phyloP scores from a whole-genome alignment of 2,888 invertebrate species.

The Caenorhabditis japonica region DNA sequence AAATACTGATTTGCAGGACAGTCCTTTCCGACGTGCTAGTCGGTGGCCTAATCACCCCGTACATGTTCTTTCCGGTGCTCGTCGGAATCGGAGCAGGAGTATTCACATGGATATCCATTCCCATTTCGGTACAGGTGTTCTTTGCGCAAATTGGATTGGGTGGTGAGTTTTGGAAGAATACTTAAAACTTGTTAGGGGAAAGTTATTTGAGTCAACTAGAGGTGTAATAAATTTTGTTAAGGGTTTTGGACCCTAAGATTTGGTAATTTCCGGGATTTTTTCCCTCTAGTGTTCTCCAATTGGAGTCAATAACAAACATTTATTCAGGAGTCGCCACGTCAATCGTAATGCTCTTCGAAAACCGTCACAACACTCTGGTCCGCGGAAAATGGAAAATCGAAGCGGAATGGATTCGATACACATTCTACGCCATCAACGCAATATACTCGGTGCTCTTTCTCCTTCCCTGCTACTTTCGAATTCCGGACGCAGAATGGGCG shows the following conservation, averaged over 20 bases:
- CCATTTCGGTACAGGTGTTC: conserved; percentile 44
- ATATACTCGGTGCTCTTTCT: conserved; percentile 37
- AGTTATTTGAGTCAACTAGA: too few relatives aligned
- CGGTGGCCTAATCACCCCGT: conserved; percentile 37
- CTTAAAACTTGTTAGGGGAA: conserved; percentile 22
- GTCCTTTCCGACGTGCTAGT: conserved; percentile 35
- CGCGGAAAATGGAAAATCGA: conserved; percentile 47
- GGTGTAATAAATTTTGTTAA: too few relatives aligned
- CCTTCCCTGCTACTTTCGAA: conserved; percentile 36
- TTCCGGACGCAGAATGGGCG: conserved; percentile 39
- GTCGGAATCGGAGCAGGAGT: conserved; percentile 42
- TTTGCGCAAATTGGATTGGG: conserved; percentile 43
- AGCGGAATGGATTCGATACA: conserved; percentile 37
- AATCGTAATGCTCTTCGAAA: conserved; percentile 49
- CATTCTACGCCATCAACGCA: conserved; percentile 35
- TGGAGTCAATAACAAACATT: too few relatives aligned
- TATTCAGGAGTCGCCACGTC: conserved; percentile 37
- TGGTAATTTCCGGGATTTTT: too few relatives aligned
- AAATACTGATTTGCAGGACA: conserved; percentile 39
- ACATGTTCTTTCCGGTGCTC: conserved; percentile 48
- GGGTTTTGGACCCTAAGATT: too few relatives aligned
- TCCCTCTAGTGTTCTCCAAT: too few relatives aligned
- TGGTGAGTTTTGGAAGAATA: too few relatives aligned
- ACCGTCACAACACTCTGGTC: conserved; percentile 44
- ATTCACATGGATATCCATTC: conserved; percentile 31